phyloP scores from a whole-genome alignment of 1,140 invertebrate species.

The Pseudomyrmex flavicornis region DNA sequence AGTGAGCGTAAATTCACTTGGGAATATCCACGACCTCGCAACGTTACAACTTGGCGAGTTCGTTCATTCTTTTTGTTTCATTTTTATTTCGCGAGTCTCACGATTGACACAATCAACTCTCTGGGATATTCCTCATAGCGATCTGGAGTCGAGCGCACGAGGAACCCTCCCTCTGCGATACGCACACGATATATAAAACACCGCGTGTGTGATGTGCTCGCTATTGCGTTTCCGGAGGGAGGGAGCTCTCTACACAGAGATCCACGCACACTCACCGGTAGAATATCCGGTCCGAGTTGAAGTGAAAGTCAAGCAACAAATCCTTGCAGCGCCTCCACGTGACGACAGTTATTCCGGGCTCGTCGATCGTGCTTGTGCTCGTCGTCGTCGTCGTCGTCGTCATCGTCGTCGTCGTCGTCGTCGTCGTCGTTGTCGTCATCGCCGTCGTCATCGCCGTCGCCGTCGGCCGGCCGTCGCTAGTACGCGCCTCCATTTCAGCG shows the following conservation, averaged over 20 bases:
- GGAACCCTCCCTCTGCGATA: background rate
- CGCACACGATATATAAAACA: background rate
- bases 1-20: too few species aligned
- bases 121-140: too few species aligned
- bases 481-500: slow-evolving; percentile 16
- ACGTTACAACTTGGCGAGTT: too few species aligned
- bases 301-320: slow-evolving; percentile 68
- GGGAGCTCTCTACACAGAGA: background rate
- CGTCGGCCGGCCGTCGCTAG: background rate
- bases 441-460: too few species aligned
- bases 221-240: background rate
- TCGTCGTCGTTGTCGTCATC: too few species aligned
- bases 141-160: background rate
- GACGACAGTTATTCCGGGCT: background rate
- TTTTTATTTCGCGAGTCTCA: too few species aligned
- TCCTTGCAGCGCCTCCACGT: slow-evolving; percentile 69
- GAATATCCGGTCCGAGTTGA: slow-evolving; percentile 78
- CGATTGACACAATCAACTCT: too few species aligned
- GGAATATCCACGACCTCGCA: too few species aligned
- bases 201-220: slow-evolving; percentile 1
- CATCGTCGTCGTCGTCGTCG: too few species aligned
- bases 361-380: background rate
- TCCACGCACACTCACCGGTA: slow-evolving; percentile 76
- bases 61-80: too few species aligned
- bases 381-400: background rate